These are phyloP conservation scores for Trichonephila inaurata DNA, from an alignment of 1,140 invertebrate genomes.

Conservation along the genomic window DNA sequence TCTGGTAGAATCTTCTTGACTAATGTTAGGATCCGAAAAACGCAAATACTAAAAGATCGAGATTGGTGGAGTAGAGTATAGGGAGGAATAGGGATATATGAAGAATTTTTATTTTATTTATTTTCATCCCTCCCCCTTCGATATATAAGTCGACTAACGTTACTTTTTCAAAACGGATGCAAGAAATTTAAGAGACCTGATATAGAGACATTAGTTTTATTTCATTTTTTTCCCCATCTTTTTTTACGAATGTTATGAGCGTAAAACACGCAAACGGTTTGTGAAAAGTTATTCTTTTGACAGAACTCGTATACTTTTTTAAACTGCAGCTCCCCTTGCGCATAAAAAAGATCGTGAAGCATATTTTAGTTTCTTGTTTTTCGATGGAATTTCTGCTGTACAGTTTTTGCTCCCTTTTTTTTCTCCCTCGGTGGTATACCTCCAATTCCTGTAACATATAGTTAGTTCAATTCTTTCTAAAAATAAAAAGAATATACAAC, in stretches of 20 bases:
- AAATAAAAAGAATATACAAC: too few species aligned
- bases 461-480: too few species aligned
- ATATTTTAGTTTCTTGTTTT: neutral
- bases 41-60: slow-evolving; percentile 5
- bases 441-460: too few species aligned
- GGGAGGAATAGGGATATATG: neutral
- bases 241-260: neutral
- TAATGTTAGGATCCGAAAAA: neutral
- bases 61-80: neutral
- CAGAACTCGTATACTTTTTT: neutral
- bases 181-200: neutral
- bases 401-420: too few species aligned
- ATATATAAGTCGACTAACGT: slow-evolving; percentile 35
- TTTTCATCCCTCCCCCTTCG: neutral
- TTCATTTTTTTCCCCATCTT: neutral
- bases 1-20: neutral
- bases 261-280: slow-evolving; percentile 2
- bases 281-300: slow-evolving; percentile 28
- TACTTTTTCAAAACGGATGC: slow-evolving; percentile 1
- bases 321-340: neutral
- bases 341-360: neutral
- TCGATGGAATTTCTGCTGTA: too few species aligned
- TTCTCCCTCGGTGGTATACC: too few species aligned
- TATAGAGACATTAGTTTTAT: neutral
- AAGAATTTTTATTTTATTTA: neutral